These are phyloP conservation scores for Distichodus sexfasciatus DNA, from an alignment of 2,797 vertebrate genomes.

Conservation along the genomic window DNA sequence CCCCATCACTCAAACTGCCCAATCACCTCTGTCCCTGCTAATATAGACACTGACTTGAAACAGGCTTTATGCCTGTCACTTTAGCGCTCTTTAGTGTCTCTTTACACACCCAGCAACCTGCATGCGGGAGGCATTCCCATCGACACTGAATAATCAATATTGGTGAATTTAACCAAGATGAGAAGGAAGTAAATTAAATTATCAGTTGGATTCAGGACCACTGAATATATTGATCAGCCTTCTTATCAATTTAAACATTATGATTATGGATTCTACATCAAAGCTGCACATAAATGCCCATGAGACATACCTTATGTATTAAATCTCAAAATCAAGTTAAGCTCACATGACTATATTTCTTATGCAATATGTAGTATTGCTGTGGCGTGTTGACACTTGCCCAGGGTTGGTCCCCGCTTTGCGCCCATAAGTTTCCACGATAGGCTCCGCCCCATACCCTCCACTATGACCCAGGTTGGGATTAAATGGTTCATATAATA, in stretches of 20 bases:
- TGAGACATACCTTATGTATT: not conserved
- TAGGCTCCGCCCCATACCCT: no score
- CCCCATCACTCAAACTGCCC: slow-evolving; percentile 29
- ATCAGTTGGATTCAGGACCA: not conserved
- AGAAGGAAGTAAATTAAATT: not conserved
- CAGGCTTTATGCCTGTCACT: not conserved
- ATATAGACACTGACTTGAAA: slow-evolving; percentile 17
- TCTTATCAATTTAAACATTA: no score
- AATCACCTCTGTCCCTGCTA: slow-evolving; percentile 9
- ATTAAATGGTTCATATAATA: no score
- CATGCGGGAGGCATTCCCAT: no score
- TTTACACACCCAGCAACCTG: no score
- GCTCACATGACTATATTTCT: not conserved
- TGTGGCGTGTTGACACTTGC: no score
- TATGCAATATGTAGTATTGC: not conserved
- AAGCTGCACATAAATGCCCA: no score
- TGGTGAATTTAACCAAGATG: not conserved
- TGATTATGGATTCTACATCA: no score
- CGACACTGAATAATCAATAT: not conserved
- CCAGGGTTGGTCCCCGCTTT: no score
- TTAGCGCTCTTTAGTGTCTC: not conserved
- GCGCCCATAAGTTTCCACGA: no score
- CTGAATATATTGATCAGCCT: no score
- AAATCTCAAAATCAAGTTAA: not conserved
- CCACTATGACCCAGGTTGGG: no score